Percentiles rank a stretch among this genome's conserved stretches.
Conservation (phyloP, 2,113 vertebrate species). For the Amphiprion ocellaris region DNA sequence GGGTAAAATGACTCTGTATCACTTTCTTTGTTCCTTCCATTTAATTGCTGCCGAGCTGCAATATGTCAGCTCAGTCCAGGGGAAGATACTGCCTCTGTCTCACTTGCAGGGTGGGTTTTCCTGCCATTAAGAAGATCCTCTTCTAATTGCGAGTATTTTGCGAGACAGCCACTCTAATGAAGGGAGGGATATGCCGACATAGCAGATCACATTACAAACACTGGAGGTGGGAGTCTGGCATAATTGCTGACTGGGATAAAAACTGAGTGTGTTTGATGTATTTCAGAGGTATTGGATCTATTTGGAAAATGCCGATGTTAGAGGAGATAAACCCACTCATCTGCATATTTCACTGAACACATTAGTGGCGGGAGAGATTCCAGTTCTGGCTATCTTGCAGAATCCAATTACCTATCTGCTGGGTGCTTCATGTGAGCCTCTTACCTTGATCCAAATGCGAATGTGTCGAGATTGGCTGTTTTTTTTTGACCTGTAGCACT, state of each 20-base stretch:
- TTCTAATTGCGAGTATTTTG: constrained; percentile 67
- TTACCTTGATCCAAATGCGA: not conserved
- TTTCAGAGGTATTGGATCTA: constrained; percentile 40
- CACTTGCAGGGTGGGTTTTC: constrained; percentile 38
- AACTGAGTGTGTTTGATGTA: constrained; percentile 30
- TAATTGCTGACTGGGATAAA: constrained; percentile 57
- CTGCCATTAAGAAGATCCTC: constrained; percentile 51
- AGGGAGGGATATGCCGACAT: constrained; percentile 37
- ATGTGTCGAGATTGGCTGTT: not conserved
- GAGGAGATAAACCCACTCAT: constrained; percentile 52
- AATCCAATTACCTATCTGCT: constrained; percentile 45
- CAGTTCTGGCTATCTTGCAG: constrained; percentile 53
- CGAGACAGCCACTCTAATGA: constrained; percentile 62
- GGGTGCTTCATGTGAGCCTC: not conserved
- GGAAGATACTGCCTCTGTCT: constrained; percentile 46
- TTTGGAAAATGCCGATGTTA: constrained; percentile 32
- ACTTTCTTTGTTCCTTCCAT: constrained; percentile 68
- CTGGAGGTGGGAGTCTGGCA: constrained; percentile 28
- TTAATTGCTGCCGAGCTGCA: constrained; percentile 63
- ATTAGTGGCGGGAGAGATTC: constrained; percentile 53
- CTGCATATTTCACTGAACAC: constrained; percentile 54
- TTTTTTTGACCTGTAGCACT: not conserved
- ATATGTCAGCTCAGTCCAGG: constrained; percentile 57
- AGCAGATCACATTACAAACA: constrained; percentile 62
- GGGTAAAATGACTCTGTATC: constrained; percentile 61